Evolutionary conservation across 2,113 vertebrate species (phyloP), one percentile per base, ranked within the genome.

Genomic region (Entomyzon cyanotis): DNA sequence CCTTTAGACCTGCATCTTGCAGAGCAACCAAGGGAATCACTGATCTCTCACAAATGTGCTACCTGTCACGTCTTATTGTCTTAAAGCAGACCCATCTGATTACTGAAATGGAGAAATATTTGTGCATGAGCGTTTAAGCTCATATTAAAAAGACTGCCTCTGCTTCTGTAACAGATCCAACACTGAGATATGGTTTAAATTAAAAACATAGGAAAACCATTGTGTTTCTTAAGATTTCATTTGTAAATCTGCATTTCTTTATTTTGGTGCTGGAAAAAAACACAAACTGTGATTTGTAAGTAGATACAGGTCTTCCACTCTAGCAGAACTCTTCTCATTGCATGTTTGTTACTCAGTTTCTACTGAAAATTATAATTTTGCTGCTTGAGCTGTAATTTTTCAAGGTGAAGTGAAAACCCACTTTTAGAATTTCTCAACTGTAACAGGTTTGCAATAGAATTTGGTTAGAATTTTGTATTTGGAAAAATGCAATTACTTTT

Each of bases 21-120:
- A 82, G 55, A 93, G 46, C 75, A 93, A 85, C 95, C 91, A 79
- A 58, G 94, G 93, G 91, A 93, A 89, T 87, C 70, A 73, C 94
- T 93, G 94, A 92, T 91, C 91, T 94, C 58, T 70, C 2, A 0
- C 78, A 95, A 95, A 93, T 96, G 89, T 94, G 87, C 92, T 97
- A 97, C 91, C 91, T 97, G 91, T 96, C 95, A 94, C 20, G 5
- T 93, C 84, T 94, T 83, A 85, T 76, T 94, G 69, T 88, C 44
- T 92, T 92, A 53, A 87, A 96, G 68, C 78, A 96, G 21, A 80
- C 60, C 56, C 4, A 1, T 92, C 78, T 88, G 89, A 84, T 94
- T 92, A 78, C 86, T 85, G 77, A 95, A 93, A 89, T 77, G 50
- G 33, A 94, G 82, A 96, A 94, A 80, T 93, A 96, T 91, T 70